These are phyloP conservation scores for Stenichneumon culpator DNA, from an alignment of 2,888 invertebrate species.

Conservation along the genomic window DNA sequence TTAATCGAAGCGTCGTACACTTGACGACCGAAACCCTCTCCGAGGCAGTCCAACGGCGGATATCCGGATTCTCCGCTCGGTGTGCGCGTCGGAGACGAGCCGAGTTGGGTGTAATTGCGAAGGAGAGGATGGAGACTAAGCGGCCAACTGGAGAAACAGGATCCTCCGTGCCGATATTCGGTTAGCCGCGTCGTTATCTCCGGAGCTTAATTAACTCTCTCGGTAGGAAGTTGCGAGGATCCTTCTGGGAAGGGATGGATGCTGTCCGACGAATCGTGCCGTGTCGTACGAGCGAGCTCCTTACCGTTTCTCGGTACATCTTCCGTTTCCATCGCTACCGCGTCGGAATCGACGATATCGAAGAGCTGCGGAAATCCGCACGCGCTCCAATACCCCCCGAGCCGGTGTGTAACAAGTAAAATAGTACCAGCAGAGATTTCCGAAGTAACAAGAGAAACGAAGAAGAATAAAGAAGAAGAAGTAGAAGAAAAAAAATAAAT, in stretches of 20 bases:
- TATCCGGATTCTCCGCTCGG: conserved; percentile 56
- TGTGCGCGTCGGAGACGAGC: conserved; percentile 2
- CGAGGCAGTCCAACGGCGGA: conserved; percentile 14
- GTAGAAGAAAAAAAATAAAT: conserved; percentile 55
- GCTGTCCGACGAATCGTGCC: conserved; percentile 33
- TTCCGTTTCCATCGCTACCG: conserved; percentile 4
- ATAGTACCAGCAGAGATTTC: conserved; percentile 3
- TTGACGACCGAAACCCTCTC: conserved; percentile 63
- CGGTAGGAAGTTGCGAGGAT: conserved; percentile 38
- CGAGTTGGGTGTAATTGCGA: conserved; percentile 59
- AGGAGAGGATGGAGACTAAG: conserved; percentile 39
- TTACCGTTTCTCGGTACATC: conserved; percentile 68
- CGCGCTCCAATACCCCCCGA: background rate
- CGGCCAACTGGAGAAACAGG: conserved; percentile 10
- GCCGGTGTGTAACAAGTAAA: background rate
- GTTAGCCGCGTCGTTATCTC: conserved; percentile 33
- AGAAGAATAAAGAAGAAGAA: conserved; percentile 46
- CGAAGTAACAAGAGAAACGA: conserved; percentile 15
- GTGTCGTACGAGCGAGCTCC: conserved; percentile 75
- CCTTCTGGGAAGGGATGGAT: conserved; percentile 43
- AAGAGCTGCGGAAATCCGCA: conserved; percentile 7
- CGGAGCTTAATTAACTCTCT: conserved; percentile 62
- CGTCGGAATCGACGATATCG: conserved; percentile 1
- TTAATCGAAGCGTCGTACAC: conserved; percentile 65
- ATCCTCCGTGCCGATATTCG: conserved; percentile 27